These are phyloP conservation scores for Forbesichthys papilliferus DNA, from an alignment of 2,113 vertebrate species.

Conservation along the genomic window DNA sequence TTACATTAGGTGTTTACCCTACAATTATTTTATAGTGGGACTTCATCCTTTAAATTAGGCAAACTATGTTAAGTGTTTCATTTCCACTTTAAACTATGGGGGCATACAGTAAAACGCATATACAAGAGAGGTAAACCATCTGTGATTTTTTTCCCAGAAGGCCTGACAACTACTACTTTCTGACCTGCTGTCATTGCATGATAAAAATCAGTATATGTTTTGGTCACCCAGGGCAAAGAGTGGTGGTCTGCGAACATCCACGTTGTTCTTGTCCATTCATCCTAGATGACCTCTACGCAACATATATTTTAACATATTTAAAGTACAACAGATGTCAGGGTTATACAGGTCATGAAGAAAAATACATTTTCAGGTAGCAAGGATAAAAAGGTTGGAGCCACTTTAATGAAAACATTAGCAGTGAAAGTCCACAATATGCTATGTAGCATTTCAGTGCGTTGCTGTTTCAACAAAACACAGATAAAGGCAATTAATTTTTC, in stretches of 20 bases:
- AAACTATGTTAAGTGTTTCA: too few relatives aligned
- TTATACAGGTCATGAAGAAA: constrained; percentile 66
- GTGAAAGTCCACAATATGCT: too few relatives aligned
- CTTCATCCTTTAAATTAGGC: too few relatives aligned
- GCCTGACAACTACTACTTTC: constrained; percentile 39
- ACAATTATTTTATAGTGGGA: too few relatives aligned
- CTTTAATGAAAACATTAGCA: too few relatives aligned
- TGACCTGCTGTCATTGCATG: constrained; percentile 60
- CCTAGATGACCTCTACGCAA: constrained; percentile 73
- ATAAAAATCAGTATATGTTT: constrained; percentile 59
- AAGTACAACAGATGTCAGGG: constrained; percentile 76
- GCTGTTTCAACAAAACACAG: too few relatives aligned
- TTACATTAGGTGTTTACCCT: too few relatives aligned
- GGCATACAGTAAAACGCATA: constrained; percentile 27
- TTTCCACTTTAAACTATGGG: neutral
- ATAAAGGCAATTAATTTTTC: too few relatives aligned
- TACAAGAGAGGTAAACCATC: constrained; percentile 13
- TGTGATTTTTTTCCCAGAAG: constrained; percentile 16
- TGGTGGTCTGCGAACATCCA: constrained; percentile 4
- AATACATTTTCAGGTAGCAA: constrained; percentile 31
- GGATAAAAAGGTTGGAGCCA: too few relatives aligned
- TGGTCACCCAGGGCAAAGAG: constrained; percentile 23
- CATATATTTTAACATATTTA: constrained; percentile 76
- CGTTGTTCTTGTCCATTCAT: constrained; percentile 73
- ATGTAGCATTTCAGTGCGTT: too few relatives aligned